phyloP scores from a whole-genome alignment of 1,140 invertebrate genomes.

The Pomacea maculata region DNA sequence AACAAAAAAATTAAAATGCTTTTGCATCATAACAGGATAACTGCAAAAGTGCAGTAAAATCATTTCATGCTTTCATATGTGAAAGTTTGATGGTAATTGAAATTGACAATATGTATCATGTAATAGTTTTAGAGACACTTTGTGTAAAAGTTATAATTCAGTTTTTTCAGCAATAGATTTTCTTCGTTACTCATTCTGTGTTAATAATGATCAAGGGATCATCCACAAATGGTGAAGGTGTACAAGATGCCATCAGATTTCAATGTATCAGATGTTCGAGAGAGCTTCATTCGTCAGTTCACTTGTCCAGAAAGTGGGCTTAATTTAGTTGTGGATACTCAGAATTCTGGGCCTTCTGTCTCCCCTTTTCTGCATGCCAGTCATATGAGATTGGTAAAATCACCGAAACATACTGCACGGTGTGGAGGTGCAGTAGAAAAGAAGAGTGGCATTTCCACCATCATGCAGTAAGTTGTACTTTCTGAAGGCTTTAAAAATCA shows the following conservation, averaged over 20 bases:
- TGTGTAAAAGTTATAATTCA: background rate
- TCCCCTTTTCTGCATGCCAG: constrained; percentile 41
- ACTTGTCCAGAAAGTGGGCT: constrained; percentile 42
- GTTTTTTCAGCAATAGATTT: background rate
- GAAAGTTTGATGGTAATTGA: background rate
- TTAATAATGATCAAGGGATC: constrained; percentile 71
- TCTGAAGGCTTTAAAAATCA: too few relatives aligned
- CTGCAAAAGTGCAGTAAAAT: background rate
- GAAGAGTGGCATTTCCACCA: constrained; percentile 49
- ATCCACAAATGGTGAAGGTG: constrained; percentile 96
- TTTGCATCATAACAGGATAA: too few relatives aligned
- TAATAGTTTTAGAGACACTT: background rate
- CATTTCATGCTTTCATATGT: background rate
- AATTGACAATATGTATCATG: background rate
- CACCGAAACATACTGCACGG: constrained; percentile 36
- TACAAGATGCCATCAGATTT: constrained; percentile 97
- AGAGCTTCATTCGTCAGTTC: constrained; percentile 99
- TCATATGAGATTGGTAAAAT: constrained; percentile 47
- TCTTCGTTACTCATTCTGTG: background rate
- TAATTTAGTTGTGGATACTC: constrained; percentile 53
- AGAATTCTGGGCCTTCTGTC: constrained; percentile 40
- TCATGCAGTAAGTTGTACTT: constrained; percentile 52
- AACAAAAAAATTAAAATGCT: too few relatives aligned
- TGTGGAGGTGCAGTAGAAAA: constrained; percentile 58
- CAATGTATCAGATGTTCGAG: constrained; percentile 93